phyloP scores from a whole-genome alignment of 2,888 invertebrate genomes.

The Caenorhabditis auriculariae region DNA sequence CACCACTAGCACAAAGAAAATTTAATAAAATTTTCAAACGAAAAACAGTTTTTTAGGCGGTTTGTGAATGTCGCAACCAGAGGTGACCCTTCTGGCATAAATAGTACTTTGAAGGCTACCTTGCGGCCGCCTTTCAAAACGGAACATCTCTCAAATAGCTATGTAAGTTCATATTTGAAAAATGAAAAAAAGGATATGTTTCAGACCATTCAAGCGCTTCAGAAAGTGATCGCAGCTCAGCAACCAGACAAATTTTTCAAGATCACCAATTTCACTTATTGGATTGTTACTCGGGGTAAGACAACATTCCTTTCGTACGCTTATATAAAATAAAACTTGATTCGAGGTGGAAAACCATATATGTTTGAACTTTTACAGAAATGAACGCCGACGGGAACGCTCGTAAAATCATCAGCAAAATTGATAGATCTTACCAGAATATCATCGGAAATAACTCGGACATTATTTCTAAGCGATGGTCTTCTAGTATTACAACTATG shows the following conservation, averaged over 20 bases:
- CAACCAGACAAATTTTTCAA: conserved; percentile 10
- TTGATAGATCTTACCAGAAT: conserved; percentile 28
- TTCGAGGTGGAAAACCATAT: no score
- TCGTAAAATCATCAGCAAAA: conserved; percentile 36
- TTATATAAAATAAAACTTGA: no score
- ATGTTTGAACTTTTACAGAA: conserved; percentile 24
- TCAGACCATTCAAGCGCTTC: conserved; percentile 39
- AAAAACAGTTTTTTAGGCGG: conserved; percentile 16
- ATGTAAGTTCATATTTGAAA: conserved; percentile 22
- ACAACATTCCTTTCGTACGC: no score
- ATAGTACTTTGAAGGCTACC: conserved; percentile 19
- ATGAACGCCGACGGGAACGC: conserved; percentile 43
- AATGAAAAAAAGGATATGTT: conserved; percentile 1
- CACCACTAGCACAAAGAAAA: neutral
- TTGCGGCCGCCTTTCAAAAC: conserved; percentile 43
- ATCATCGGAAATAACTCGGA: conserved; percentile 41
- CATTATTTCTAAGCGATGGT: conserved; percentile 35
- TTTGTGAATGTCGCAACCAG: conserved; percentile 21
- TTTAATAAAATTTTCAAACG: no score
- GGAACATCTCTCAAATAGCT: conserved; percentile 33
- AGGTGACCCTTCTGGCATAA: conserved; percentile 4
- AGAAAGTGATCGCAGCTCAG: conserved; percentile 23
- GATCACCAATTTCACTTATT: conserved; percentile 15
- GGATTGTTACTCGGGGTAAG: conserved; percentile 16
- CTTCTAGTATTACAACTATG: conserved; percentile 23